phyloP scores from a whole-genome alignment of 2,113 vertebrate genomes.

The Noctilio leporinus region DNA sequence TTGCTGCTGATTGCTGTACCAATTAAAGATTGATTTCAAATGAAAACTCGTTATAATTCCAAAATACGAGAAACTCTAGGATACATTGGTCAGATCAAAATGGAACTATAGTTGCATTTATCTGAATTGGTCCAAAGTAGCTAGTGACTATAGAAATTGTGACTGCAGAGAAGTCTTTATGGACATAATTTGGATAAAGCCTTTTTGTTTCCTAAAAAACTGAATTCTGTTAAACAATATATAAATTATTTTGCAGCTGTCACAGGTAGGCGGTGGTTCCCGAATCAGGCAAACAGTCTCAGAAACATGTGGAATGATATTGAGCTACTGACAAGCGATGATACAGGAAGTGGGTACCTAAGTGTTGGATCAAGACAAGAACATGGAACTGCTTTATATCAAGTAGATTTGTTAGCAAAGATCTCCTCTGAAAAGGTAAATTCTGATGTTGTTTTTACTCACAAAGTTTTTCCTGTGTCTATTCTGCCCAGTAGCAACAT shows the following conservation, averaged over 20 bases:
- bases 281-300: not conserved
- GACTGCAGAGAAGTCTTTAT: not conserved
- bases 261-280: not conserved
- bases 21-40: slow-evolving; percentile 10
- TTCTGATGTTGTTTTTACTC: not conserved
- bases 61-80: not conserved
- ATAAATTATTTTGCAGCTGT: not conserved
- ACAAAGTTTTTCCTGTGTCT: not conserved
- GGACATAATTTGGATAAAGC: not conserved
- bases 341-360: slow-evolving; percentile 83
- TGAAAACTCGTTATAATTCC: not conserved
- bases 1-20: not conserved
- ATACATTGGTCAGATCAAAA: not conserved
- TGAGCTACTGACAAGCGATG: slow-evolving; percentile 89
- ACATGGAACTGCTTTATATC: slow-evolving; percentile 87
- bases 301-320: slow-evolving; percentile 89
- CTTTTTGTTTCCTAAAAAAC: not conserved
- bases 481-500: not conserved
- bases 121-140: not conserved
- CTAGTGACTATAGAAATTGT: not conserved
- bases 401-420: slow-evolving; percentile 87
- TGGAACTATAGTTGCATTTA: not conserved
- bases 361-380: slow-evolving; percentile 79
- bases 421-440: slow-evolving; percentile 89
- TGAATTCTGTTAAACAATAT: not conserved